Conservation (phyloP, 2,797 vertebrate species). For the Aeoliscus strigatus region DNA sequence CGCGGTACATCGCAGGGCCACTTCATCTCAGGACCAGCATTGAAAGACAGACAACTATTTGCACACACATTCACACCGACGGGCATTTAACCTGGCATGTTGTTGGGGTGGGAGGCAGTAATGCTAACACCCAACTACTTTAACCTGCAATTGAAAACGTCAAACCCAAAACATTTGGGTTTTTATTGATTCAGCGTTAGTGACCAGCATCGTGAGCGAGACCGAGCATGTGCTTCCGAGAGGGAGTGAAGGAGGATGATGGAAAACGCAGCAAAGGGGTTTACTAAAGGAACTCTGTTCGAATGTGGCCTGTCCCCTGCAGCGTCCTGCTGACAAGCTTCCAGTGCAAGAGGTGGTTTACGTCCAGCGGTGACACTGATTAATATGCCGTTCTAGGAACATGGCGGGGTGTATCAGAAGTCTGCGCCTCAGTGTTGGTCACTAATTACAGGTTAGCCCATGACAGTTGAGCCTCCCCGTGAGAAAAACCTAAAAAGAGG, state of each 20-base stretch:
- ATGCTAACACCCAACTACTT: no score
- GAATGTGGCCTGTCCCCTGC: conserved; percentile 41
- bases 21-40: no score
- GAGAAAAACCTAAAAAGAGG: conserved; percentile 44
- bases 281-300: conserved; percentile 64
- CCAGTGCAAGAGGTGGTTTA: conserved; percentile 65
- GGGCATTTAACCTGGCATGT: no score
- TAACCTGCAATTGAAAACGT: conserved; percentile 45
- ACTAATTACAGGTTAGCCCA: conserved; percentile 64
- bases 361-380: conserved; percentile 47
- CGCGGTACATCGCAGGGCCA: no score
- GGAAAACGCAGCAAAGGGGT: conserved; percentile 42
- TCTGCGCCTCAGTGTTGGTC: conserved; percentile 58
- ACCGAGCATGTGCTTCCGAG: conserved; percentile 37
- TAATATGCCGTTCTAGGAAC: conserved; percentile 47
- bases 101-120: no score
- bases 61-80: no score
- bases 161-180: conserved; percentile 36
- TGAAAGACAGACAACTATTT: no score
- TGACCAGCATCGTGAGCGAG: conserved; percentile 36
- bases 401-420: conserved; percentile 62
- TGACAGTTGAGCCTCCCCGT: conserved; percentile 60
- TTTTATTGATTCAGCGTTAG: conserved; percentile 28
- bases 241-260: conserved; percentile 43
- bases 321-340: conserved; percentile 60